Base-by-base conservation (phyloP, 2,888 invertebrate genomes). In the Troides aeacus region DNA sequence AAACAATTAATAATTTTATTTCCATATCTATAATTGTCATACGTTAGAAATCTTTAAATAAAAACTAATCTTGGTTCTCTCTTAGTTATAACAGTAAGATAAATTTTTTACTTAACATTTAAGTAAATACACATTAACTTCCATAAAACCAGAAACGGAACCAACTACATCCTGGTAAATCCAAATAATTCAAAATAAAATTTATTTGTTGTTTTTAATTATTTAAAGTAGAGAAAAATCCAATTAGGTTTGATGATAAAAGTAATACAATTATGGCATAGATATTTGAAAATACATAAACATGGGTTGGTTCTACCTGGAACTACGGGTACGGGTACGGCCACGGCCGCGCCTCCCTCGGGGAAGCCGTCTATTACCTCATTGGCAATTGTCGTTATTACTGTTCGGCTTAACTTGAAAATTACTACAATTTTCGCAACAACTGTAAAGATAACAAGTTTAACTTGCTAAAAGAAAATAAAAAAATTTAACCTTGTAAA, bases 321-420 rank as follows among this genome's bases (percentile, higher is more conserved):
- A 18, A 57, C 57, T 68, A 66, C 68, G 50, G 63, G 50, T 57
- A 56, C 18, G 62, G 42, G 63, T n/a, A 56, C 64, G 53, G 62
- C n/a, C n/a, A n/a, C n/a, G n/a, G n/a, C 64, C 62, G 62, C 62
- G 66, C 63, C 69, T 63, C 62, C 64, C 69, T 62, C 77, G 79
- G 78, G 77, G 76, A 89, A 87, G 80, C 77, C 74, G 75, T 59
- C 86, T 74, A 89, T 89, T 89, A 88, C 83, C 80, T 86, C 84
- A 86, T 87, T 84, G 84, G 80, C 78, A 79, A 79, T 80, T 78
- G 77, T 77, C 76, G 77, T 75, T 74, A 78, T 81, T 79, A 78
- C 77, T 76, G 74, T 78, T 76, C 77, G 77, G 76, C 76, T 75
- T 78, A 78, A 74, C 74, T 73, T 74, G 76, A 74, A 75, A 79